Conservation (phyloP, 2,113 vertebrate genomes). For the Pipra filicauda region DNA sequence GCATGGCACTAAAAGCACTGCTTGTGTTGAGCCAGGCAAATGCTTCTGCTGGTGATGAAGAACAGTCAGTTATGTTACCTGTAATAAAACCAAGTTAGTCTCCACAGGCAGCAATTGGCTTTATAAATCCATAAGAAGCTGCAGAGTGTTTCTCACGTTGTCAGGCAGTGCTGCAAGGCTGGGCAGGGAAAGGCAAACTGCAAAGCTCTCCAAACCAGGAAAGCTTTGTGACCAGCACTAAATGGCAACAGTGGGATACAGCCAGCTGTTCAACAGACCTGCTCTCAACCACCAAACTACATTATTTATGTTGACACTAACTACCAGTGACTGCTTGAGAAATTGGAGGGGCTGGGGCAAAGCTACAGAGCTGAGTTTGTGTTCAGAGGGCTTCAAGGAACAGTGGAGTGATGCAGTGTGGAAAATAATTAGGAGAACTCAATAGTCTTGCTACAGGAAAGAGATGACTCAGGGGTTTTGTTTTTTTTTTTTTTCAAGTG, state of each 20-base stretch:
- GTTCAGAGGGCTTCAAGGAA: neutral
- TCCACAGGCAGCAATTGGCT: neutral
- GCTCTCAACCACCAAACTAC: neutral
- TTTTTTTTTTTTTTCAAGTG: neutral
- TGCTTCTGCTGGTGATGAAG: slow-evolving; percentile 11
- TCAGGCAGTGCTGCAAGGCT: neutral
- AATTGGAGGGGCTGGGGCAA: neutral
- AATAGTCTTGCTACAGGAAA: neutral
- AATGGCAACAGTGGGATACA: neutral
- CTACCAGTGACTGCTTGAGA: neutral
- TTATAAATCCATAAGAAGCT: slow-evolving; percentile 3
- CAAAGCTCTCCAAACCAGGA: neutral
- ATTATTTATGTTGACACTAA: slow-evolving; percentile 11
- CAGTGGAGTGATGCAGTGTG: neutral
- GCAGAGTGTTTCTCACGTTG: neutral
- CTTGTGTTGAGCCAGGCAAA: neutral
- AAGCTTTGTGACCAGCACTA: neutral
- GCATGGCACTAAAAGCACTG: neutral
- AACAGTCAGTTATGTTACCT: neutral
- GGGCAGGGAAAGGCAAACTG: neutral
- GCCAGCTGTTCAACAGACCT: neutral
- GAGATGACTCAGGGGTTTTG: neutral
- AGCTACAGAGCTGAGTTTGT: neutral
- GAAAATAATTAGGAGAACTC: neutral
- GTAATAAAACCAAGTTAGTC: neutral